phyloP scores from a whole-genome alignment of 2,113 vertebrate genomes.

The Calyptommatus sinebrachiatus region DNA sequence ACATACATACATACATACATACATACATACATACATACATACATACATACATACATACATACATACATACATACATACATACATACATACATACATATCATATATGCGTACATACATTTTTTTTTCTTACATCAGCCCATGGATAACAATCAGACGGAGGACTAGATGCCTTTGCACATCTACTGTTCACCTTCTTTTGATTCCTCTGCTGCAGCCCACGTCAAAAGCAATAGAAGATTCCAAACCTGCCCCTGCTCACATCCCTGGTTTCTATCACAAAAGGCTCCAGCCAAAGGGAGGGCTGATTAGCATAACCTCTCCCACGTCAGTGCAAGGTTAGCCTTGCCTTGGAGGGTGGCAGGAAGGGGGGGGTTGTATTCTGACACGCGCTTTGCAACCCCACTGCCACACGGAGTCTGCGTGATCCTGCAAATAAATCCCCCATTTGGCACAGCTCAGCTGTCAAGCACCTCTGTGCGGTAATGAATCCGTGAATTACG shows the following conservation, averaged over 20 bases:
- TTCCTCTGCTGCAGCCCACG: neutral
- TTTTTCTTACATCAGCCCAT: neutral
- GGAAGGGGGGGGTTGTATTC: slow-evolving; percentile 15
- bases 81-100: no score
- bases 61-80: no score
- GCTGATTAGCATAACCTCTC: slow-evolving; percentile 52
- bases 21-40: no score
- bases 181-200: neutral
- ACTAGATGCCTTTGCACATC: neutral
- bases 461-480: slow-evolving; percentile 74
- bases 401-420: slow-evolving; percentile 69
- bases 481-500: slow-evolving; percentile 84
- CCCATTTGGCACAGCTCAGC: slow-evolving; percentile 77
- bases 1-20: no score
- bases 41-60: neutral
- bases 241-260: slow-evolving; percentile 7
- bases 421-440: slow-evolving; percentile 73
- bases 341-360: neutral
- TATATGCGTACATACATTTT: neutral
- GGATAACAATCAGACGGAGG: neutral
- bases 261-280: slow-evolving; percentile 24
- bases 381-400: slow-evolving; percentile 50
- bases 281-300: slow-evolving; percentile 42
- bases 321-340: slow-evolving; percentile 38
- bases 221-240: neutral